A percentile compares a stretch with the other conserved stretches of the same genome.
phyloP scores from a whole-genome alignment of 2,113 vertebrate species.

The Brachypodius melanocephalos region DNA sequence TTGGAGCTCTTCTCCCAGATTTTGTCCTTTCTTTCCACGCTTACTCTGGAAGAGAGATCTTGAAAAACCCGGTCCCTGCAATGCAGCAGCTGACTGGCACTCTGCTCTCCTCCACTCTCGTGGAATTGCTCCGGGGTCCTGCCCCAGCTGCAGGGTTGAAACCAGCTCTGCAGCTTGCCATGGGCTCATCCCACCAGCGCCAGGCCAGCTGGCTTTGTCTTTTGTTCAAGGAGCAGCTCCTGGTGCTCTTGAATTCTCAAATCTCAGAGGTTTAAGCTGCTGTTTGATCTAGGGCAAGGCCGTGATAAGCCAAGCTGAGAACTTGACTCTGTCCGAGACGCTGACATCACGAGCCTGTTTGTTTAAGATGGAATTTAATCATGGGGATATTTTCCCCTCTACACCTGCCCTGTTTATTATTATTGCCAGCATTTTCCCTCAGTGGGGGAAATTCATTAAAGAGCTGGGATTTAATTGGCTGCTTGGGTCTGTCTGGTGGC shows the following conservation, averaged over 20 bases:
- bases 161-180: background rate
- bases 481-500: background rate
- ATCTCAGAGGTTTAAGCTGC: background rate
- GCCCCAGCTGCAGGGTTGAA: background rate
- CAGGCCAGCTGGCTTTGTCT: conserved; percentile 4
- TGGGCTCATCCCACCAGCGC: background rate
- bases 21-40: background rate
- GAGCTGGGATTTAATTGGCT: background rate
- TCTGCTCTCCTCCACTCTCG: rapidly evolving
- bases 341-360: conserved; percentile 71
- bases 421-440: background rate
- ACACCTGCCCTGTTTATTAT: background rate
- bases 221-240: conserved; percentile 13
- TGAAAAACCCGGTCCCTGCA: background rate
- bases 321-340: conserved; percentile 30
- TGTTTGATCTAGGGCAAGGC: conserved; percentile 52
- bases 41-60: background rate
- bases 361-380: conserved; percentile 68
- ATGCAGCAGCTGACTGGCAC: background rate
- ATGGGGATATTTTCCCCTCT: conserved; percentile 30
- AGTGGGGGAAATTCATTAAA: background rate
- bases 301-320: conserved; percentile 30
- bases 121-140: background rate
- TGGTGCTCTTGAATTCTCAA: conserved; percentile 1
- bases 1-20: background rate